phyloP scores from a whole-genome alignment of 1,140 invertebrate genomes.

The Harpegnathos saltator region DNA sequence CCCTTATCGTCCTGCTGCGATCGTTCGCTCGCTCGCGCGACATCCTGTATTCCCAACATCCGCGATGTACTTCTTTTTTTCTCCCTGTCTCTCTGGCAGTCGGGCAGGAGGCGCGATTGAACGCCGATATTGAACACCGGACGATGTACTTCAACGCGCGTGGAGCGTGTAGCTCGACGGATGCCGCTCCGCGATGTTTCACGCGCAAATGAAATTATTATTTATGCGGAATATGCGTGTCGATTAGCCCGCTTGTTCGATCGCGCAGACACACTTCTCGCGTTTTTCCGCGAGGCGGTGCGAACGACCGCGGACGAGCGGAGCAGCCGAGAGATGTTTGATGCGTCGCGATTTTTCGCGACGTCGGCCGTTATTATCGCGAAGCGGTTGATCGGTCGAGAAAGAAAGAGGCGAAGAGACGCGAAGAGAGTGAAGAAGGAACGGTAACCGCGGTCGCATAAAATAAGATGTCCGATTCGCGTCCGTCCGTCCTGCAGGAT shows the following conservation, averaged over 20 bases:
- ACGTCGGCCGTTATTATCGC: too few relatives aligned
- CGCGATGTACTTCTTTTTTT: neutral
- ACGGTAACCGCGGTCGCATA: neutral
- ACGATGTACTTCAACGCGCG: neutral
- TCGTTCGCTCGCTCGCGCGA: neutral
- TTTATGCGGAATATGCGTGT: slow-evolving; percentile 4
- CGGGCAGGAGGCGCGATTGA: too few relatives aligned
- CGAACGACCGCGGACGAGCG: neutral
- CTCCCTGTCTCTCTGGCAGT: too few relatives aligned
- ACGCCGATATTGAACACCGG: slow-evolving; percentile 17
- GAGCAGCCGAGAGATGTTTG: neutral
- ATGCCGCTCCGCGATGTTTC: neutral
- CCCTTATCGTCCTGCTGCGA: slow-evolving; percentile 36
- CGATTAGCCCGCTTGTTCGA: neutral
- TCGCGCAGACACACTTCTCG: neutral
- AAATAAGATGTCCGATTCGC: slow-evolving; percentile 30
- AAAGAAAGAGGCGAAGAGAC: slow-evolving; percentile 1
- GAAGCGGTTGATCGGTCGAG: neutral
- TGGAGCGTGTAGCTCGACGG: neutral
- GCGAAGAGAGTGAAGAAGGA: neutral
- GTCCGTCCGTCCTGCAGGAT: slow-evolving; percentile 42
- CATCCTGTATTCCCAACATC: neutral
- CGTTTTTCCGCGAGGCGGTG: neutral
- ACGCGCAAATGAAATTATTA: slow-evolving; percentile 6
- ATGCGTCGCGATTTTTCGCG: too few relatives aligned